A percentile compares a stretch with the other conserved stretches of the same genome.
Conservation (phyloP, 2,113 vertebrate species). For the Ictalurus punctatus region DNA sequence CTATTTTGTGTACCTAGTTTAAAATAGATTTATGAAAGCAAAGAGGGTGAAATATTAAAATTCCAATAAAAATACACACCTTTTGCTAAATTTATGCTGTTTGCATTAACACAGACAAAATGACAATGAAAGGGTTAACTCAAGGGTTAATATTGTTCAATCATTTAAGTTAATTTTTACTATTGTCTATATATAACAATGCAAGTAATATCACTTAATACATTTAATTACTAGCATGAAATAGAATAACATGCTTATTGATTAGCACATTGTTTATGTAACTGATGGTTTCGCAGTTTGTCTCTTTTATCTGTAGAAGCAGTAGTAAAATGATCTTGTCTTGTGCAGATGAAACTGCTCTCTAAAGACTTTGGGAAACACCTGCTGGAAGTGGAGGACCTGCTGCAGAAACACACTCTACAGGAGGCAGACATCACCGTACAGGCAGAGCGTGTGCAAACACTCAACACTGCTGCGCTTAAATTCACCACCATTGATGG, state of each 20-base stretch:
- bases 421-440: constrained; percentile 86
- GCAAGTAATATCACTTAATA: neutral
- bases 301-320: neutral
- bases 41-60: too few species aligned
- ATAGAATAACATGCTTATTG: neutral
- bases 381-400: constrained; percentile 89
- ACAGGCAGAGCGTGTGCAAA: constrained; percentile 86
- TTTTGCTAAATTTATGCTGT: too few species aligned
- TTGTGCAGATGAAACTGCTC: constrained; percentile 76
- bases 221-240: neutral
- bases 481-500: constrained; percentile 87
- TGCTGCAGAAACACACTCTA: constrained; percentile 89
- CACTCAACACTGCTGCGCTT: constrained; percentile 83
- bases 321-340: neutral
- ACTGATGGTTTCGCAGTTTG: neutral
- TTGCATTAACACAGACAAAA: too few species aligned
- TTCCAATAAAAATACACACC: too few species aligned
- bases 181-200: neutral
- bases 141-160: neutral
- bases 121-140: too few species aligned
- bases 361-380: constrained; percentile 92
- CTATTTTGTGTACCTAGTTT: too few species aligned
- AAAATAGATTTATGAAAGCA: too few species aligned
- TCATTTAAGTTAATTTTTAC: neutral
- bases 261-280: neutral